phyloP scores from a whole-genome alignment of 1,140 invertebrate genomes.

The Lepidostoma basale region DNA sequence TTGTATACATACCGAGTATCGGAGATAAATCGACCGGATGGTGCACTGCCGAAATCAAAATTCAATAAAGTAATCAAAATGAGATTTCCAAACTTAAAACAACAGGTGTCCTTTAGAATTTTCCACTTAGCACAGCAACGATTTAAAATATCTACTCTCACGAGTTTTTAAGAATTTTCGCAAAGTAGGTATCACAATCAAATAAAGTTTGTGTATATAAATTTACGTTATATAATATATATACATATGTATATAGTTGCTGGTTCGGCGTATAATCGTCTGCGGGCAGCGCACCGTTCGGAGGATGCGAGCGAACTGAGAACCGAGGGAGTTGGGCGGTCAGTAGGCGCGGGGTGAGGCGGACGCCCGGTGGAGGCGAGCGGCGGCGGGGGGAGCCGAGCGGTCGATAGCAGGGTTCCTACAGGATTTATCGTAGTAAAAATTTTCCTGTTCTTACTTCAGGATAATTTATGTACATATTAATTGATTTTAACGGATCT shows the following conservation, averaged over 20 bases:
- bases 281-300: not conserved
- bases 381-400: not conserved
- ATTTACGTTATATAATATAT: constrained; percentile 10
- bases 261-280: not conserved
- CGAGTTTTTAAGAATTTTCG: not conserved
- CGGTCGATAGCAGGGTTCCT: constrained; percentile 2
- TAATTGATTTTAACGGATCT: too few species aligned
- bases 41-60: not conserved
- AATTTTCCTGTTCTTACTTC: too few species aligned
- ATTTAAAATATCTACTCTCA: not conserved
- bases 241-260: constrained; percentile 9
- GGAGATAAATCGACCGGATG: too few species aligned
- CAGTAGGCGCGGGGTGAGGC: not conserved
- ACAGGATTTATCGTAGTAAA: too few species aligned
- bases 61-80: not conserved
- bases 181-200: not conserved
- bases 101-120: constrained; percentile 19
- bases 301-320: constrained; percentile 13
- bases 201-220: not conserved
- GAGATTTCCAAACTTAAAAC: not conserved
- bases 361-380: too few species aligned
- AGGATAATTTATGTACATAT: too few species aligned
- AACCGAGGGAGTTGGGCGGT: not conserved
- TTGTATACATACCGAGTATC: too few species aligned
- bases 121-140: constrained; percentile 3